These are phyloP conservation scores for Agapornis canus DNA, from an alignment of 2,797 vertebrate species.

Conservation along the genomic window DNA sequence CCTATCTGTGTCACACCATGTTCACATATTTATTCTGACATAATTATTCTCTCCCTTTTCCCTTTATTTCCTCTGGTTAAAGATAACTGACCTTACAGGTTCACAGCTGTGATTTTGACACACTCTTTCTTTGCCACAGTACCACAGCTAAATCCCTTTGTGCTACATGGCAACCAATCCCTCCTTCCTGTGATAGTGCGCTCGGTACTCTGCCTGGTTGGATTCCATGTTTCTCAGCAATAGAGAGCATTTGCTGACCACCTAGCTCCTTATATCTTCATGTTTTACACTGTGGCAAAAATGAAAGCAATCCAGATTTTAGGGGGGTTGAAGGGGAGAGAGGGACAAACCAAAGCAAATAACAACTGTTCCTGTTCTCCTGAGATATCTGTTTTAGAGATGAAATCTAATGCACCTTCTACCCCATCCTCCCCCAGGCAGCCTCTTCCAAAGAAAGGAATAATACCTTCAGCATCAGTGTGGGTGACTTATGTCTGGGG, in stretches of 20 bases:
- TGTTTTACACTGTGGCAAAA: background rate
- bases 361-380: background rate
- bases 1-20: background rate
- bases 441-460: constrained; percentile 10
- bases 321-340: background rate
- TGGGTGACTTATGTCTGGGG: background rate
- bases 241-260: background rate
- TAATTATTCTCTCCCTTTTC: background rate
- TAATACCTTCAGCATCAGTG: background rate
- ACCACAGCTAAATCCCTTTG: background rate
- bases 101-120: background rate
- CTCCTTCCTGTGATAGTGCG: background rate
- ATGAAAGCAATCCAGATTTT: background rate
- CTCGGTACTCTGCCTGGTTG: background rate
- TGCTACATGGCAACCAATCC: background rate
- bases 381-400: background rate
- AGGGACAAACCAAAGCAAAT: background rate
- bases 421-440: background rate
- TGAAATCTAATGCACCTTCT: background rate
- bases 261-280: background rate
- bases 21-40: background rate
- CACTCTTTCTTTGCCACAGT: background rate
- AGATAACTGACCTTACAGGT: background rate
- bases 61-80: background rate
- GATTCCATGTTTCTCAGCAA: background rate